Evolutionary conservation across 2,888 invertebrate genomes (phyloP).

Genomic region (Gnatocerus cornutus): DNA sequence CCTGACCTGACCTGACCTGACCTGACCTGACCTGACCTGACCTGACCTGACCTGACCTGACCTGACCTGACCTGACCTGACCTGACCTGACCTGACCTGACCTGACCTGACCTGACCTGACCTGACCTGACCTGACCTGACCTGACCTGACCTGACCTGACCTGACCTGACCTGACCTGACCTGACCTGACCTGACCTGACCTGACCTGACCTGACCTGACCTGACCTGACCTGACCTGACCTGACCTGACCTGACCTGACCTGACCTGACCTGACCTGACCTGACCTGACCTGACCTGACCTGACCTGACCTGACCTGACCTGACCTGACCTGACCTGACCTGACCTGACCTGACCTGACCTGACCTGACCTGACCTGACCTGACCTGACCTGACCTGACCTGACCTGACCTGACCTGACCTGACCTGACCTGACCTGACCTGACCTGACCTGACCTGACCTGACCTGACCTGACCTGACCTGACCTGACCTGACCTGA

Average conservation of each 20-base stretch:
- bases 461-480: slow-evolving; percentile 40
- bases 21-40: slow-evolving; percentile 41
- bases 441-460: slow-evolving; percentile 39
- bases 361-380: slow-evolving; percentile 45
- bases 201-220: slow-evolving; percentile 41
- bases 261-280: slow-evolving; percentile 41
- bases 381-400: slow-evolving; percentile 44
- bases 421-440: slow-evolving; percentile 37
- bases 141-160: slow-evolving; percentile 41
- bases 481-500: slow-evolving; percentile 29
- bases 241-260: slow-evolving; percentile 41
- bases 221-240: slow-evolving; percentile 41
- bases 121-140: slow-evolving; percentile 41
- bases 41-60: slow-evolving; percentile 41
- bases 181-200: slow-evolving; percentile 41
- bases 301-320: slow-evolving; percentile 41
- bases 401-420: slow-evolving; percentile 42
- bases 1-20: slow-evolving; percentile 41
- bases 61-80: slow-evolving; percentile 41
- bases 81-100: slow-evolving; percentile 41
- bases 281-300: slow-evolving; percentile 41
- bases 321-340: slow-evolving; percentile 41
- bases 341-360: slow-evolving; percentile 41
- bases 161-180: slow-evolving; percentile 41
- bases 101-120: slow-evolving; percentile 41